Evolutionary conservation across 2,888 invertebrate species (phyloP).

Genomic region (Epirrita christyi): DNA sequence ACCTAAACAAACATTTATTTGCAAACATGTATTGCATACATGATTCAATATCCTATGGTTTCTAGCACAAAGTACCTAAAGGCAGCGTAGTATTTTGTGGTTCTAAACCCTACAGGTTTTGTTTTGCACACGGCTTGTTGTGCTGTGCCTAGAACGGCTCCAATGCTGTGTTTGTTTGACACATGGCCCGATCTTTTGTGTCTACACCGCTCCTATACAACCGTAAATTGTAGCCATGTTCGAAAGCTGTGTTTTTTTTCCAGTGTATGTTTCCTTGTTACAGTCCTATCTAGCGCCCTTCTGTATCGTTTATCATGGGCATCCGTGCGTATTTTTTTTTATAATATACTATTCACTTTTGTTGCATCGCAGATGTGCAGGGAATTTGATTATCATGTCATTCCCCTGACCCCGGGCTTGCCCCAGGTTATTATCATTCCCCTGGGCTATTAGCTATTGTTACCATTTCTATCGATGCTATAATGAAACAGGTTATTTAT

Average conservation of each 20-base stretch:
- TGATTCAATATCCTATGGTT: no score
- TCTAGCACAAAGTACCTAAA: no score
- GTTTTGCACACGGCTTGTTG: no score
- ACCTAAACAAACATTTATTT: no score
- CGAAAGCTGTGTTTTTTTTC: not conserved
- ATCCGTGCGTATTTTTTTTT: conserved; percentile 65
- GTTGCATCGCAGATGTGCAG: conserved; percentile 59
- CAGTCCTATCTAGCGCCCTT: conserved; percentile 21
- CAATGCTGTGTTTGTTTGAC: no score
- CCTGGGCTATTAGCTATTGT: conserved; percentile 48
- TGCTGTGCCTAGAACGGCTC: no score
- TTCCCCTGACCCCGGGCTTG: conserved; percentile 45
- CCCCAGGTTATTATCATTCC: conserved; percentile 39
- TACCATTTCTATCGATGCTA: conserved; percentile 49
- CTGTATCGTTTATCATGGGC: conserved; percentile 68
- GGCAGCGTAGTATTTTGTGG: no score
- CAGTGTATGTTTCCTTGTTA: not conserved
- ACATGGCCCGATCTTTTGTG: no score
- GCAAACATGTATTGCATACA: no score
- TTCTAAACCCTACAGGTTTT: no score
- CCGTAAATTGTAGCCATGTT: no score
- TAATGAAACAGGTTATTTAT: conserved; percentile 61
- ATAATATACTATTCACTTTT: conserved; percentile 40
- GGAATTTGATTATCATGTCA: conserved; percentile 71
- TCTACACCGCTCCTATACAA: no score